phyloP scores from a whole-genome alignment of 2,888 invertebrate species.

The Drosophila tanythrix region DNA sequence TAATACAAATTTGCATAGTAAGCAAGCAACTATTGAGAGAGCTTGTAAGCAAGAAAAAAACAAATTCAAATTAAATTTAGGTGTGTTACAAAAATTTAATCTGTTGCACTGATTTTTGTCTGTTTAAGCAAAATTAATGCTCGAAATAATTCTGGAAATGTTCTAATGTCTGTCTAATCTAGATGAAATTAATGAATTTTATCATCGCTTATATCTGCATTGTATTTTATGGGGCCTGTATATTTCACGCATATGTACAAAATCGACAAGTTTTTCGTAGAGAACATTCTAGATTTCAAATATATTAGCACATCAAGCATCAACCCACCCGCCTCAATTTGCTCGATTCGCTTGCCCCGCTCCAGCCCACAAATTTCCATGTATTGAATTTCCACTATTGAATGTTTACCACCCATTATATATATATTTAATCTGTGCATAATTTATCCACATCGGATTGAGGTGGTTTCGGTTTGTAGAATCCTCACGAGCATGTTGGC shows the following conservation, averaged over 20 bases:
- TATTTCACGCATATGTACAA: not conserved
- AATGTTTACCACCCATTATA: not conserved
- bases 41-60: not conserved
- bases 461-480: slow-evolving; percentile 22
- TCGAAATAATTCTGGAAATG: not conserved
- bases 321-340: not conserved
- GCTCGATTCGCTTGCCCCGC: not conserved
- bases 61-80: not conserved
- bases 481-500: slow-evolving; percentile 39
- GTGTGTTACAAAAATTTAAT: not conserved
- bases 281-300: slow-evolving; percentile 6
- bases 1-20: not conserved
- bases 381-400: slow-evolving; percentile 13
- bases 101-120: not conserved
- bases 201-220: not conserved
- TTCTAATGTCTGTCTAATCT: not conserved
- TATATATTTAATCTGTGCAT: slow-evolving; percentile 12
- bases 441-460: slow-evolving; percentile 16
- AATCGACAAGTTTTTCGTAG: not conserved
- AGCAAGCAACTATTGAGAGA: not conserved
- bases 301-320: slow-evolving; percentile 7
- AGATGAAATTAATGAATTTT: not conserved
- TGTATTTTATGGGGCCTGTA: not conserved
- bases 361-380: not conserved
- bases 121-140: not conserved